These are phyloP conservation scores for Gymnarchus niloticus DNA, from an alignment of 2,113 vertebrate species.

Conservation along the genomic window DNA sequence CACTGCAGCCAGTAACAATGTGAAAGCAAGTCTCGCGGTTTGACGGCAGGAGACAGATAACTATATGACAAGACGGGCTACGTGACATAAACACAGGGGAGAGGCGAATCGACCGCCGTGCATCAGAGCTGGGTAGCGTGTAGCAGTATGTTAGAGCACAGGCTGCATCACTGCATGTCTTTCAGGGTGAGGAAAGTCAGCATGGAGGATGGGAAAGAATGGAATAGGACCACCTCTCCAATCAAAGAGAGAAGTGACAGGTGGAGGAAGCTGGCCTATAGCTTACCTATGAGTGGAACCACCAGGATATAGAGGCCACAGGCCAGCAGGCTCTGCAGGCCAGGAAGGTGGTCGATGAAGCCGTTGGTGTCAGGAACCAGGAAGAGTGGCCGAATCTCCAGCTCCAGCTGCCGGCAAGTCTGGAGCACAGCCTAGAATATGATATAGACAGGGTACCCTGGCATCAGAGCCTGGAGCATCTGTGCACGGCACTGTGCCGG, in stretches of 20 bases:
- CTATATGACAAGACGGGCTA: background rate
- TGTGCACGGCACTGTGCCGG: background rate
- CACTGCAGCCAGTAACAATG: background rate
- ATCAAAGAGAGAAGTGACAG: background rate
- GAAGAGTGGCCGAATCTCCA: conserved; percentile 89
- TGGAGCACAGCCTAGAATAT: conserved; percentile 82
- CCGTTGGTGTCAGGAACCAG: conserved; percentile 94
- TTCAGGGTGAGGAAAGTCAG: no score
- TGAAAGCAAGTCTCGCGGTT: background rate
- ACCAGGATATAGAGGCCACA: conserved; percentile 88
- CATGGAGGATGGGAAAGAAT: background rate
- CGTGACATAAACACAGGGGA: no score
- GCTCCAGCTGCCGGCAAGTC: conserved; percentile 82
- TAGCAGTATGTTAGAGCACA: no score
- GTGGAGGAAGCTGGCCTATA: conserved; percentile 43
- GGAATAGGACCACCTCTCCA: background rate
- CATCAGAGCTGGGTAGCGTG: no score
- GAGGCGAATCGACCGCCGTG: no score
- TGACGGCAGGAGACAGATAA: background rate
- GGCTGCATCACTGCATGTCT: no score
- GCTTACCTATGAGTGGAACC: conserved; percentile 93
- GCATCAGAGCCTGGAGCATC: background rate
- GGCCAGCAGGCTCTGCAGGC: conserved; percentile 73
- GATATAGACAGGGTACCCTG: background rate
- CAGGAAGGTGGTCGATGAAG: conserved; percentile 91